phyloP scores from a whole-genome alignment of 2,888 invertebrate species.

The Embidobia sp. region DNA sequence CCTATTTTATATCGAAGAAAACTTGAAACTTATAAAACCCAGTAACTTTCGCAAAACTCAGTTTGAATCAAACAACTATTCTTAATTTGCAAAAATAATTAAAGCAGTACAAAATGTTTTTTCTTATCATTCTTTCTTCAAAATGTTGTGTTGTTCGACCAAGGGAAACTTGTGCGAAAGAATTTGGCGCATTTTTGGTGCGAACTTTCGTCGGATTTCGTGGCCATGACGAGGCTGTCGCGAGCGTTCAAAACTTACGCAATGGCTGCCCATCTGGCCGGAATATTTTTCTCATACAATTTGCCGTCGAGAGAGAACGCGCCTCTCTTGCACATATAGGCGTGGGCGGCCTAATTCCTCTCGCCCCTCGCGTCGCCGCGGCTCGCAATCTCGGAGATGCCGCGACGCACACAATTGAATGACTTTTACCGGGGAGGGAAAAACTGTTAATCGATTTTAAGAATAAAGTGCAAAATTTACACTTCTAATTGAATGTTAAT shows the following conservation, averaged over 20 bases:
- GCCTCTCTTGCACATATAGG: conserved; percentile 51
- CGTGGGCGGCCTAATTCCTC: conserved; percentile 59
- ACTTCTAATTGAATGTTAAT: too few relatives aligned
- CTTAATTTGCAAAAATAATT: too few relatives aligned
- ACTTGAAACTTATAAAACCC: too few relatives aligned
- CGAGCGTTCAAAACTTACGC: conserved; percentile 49
- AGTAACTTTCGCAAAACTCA: too few relatives aligned
- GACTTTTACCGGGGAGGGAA: not conserved
- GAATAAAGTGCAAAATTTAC: not conserved
- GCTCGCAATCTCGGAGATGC: conserved; percentile 42
- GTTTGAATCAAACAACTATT: too few relatives aligned
- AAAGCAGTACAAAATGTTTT: too few relatives aligned
- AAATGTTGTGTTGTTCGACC: too few relatives aligned
- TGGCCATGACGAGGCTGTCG: conserved; percentile 43
- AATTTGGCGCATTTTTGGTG: conserved; percentile 13
- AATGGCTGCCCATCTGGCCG: conserved; percentile 57
- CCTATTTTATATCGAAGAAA: too few relatives aligned
- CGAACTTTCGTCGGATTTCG: conserved; percentile 40
- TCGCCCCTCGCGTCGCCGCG: conserved; percentile 26
- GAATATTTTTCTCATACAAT: conserved; percentile 58
- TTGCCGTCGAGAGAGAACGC: conserved; percentile 48
- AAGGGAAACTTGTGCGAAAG: too few relatives aligned
- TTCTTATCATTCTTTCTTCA: too few relatives aligned
- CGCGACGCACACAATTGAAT: conserved; percentile 22
- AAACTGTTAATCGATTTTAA: too few relatives aligned